A percentile compares a stretch with the other conserved stretches of the same genome.
Conservation (phyloP, 2,797 vertebrate species). For the Notoglanidium macrostoma region DNA sequence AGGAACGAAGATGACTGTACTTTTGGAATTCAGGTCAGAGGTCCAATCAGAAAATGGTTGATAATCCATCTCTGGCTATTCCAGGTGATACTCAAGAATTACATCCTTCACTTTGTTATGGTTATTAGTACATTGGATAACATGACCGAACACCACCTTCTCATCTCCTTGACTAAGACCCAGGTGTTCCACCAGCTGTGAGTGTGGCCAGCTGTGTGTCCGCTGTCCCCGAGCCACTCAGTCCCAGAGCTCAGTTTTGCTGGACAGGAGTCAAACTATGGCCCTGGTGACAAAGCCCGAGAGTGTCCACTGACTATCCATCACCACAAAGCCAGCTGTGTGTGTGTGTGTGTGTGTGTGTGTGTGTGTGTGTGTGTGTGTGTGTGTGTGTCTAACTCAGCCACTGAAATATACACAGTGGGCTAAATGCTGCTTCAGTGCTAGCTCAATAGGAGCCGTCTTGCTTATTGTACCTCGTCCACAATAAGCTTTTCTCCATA, state of each 20-base stretch:
- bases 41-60: neutral
- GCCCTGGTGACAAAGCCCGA: constrained; percentile 57
- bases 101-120: neutral
- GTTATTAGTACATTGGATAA: neutral
- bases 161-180: neutral
- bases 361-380: constrained; percentile 69
- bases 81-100: neutral
- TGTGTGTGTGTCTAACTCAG: constrained; percentile 47
- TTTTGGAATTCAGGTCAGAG: neutral
- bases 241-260: constrained; percentile 48
- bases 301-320: constrained; percentile 53
- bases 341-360: constrained; percentile 62
- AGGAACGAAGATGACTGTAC: neutral
- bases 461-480: constrained; percentile 82
- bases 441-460: constrained; percentile 80
- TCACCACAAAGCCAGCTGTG: constrained; percentile 78
- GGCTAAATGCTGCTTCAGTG: constrained; percentile 78
- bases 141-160: neutral
- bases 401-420: constrained; percentile 76
- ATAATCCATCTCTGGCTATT: neutral
- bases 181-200: constrained; percentile 20
- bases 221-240: constrained; percentile 46
- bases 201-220: constrained; percentile 44
- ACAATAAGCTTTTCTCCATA: constrained; percentile 81
- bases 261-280: constrained; percentile 49